Percentiles rank a stretch among this genome's conserved stretches.
phyloP scores from a whole-genome alignment of 2,888 invertebrate genomes.

The Anagyrus pseudococci region DNA sequence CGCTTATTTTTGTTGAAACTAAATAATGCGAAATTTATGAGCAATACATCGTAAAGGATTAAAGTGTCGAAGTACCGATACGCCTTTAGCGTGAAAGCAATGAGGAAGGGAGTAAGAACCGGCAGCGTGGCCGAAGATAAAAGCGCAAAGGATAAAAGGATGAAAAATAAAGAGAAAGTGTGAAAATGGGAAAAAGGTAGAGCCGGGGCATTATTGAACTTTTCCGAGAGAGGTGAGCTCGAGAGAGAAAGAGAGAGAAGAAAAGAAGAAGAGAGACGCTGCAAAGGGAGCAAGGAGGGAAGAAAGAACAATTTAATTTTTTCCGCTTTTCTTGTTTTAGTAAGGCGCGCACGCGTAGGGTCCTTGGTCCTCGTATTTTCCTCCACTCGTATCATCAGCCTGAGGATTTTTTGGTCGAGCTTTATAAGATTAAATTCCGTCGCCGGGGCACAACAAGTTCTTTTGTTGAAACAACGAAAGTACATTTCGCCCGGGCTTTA shows the following conservation, averaged over 20 bases:
- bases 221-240: not conserved
- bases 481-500: too few species aligned
- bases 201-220: constrained; percentile 1
- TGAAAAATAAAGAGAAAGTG: constrained; percentile 6
- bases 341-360: not conserved
- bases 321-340: constrained; percentile 5
- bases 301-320: constrained; percentile 21
- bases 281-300: not conserved
- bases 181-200: not conserved
- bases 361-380: not conserved
- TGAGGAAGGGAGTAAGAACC: constrained; percentile 1
- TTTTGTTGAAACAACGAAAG: not conserved
- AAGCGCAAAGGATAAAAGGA: constrained; percentile 1
- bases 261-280: too few species aligned
- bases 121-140: too few species aligned
- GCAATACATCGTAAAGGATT: not conserved
- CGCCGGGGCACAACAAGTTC: not conserved
- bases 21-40: not conserved
- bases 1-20: not conserved
- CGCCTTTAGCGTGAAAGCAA: not conserved
- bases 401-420: not conserved
- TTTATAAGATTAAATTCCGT: constrained; percentile 10
- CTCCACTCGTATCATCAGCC: not conserved
- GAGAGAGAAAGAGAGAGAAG: not conserved
- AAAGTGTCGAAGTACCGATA: not conserved